phyloP scores from a whole-genome alignment of 2,113 vertebrate species.

The Tringa solitaria region DNA sequence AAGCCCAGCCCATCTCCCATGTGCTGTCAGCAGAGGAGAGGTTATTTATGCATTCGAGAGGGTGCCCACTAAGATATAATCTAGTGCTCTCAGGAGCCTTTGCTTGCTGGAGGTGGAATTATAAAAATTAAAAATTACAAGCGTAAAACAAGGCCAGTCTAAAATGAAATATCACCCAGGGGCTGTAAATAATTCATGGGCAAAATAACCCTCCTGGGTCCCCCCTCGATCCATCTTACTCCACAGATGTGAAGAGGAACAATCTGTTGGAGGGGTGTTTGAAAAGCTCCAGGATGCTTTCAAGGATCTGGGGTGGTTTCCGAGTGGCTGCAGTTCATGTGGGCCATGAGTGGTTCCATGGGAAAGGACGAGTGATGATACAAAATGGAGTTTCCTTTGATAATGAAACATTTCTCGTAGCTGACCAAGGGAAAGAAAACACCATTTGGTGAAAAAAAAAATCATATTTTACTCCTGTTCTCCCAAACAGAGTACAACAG shows the following conservation, averaged over 20 bases:
- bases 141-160: conserved; percentile 18
- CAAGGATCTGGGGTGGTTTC: neutral
- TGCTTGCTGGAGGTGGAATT: conserved; percentile 31
- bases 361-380: neutral
- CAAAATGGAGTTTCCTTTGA: neutral
- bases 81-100: conserved; percentile 15
- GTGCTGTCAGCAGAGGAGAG: neutral
- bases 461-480: neutral
- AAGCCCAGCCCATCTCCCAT: neutral
- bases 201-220: neutral
- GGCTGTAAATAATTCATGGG: conserved; percentile 49
- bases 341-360: rapidly evolving
- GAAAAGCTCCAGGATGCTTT: neutral
- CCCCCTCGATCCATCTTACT: neutral
- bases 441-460: neutral
- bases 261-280: neutral
- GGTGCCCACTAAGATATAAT: conserved; percentile 25
- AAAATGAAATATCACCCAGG: conserved; percentile 35
- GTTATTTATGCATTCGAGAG: conserved; percentile 14
- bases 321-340: rapidly evolving
- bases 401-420: neutral
- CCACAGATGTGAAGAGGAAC: neutral
- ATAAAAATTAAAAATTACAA: conserved; percentile 63
- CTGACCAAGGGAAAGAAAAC: neutral
- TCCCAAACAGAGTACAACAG: neutral